Percentiles rank a stretch among this genome's conserved stretches.
Conservation (phyloP, 2,888 invertebrate genomes). For the Onthophagus sagittarius region DNA sequence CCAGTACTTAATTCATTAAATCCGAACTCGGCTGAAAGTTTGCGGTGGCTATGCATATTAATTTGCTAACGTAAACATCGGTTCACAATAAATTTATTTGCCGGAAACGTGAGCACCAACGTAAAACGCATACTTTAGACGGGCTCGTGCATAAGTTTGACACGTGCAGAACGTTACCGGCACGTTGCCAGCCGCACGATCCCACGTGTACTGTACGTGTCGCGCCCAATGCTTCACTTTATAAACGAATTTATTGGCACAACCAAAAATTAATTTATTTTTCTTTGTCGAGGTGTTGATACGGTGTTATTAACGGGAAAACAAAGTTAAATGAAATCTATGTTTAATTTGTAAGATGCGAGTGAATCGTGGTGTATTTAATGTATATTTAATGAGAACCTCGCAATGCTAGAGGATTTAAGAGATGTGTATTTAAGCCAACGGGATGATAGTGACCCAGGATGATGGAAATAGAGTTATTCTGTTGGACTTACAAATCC, state of each 20-base stretch:
- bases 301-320: background rate
- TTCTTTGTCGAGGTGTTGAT: background rate
- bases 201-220: background rate
- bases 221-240: background rate
- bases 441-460: background rate
- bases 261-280: background rate
- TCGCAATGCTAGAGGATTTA: background rate
- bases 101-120: conserved; percentile 12
- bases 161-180: background rate
- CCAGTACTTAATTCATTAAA: conserved; percentile 20
- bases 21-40: conserved; percentile 18
- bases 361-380: background rate
- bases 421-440: background rate
- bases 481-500: background rate
- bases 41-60: conserved; percentile 14
- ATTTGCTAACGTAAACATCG: conserved; percentile 20
- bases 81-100: conserved; percentile 21
- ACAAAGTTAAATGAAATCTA: background rate
- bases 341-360: background rate
- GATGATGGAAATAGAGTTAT: background rate
- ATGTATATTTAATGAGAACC: background rate
- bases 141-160: background rate
- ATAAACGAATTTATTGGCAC: background rate
- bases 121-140: background rate
- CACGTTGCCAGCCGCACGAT: background rate